These are phyloP conservation scores for Gambusia affinis DNA, from an alignment of 2,113 vertebrate species.

Conservation along the genomic window DNA sequence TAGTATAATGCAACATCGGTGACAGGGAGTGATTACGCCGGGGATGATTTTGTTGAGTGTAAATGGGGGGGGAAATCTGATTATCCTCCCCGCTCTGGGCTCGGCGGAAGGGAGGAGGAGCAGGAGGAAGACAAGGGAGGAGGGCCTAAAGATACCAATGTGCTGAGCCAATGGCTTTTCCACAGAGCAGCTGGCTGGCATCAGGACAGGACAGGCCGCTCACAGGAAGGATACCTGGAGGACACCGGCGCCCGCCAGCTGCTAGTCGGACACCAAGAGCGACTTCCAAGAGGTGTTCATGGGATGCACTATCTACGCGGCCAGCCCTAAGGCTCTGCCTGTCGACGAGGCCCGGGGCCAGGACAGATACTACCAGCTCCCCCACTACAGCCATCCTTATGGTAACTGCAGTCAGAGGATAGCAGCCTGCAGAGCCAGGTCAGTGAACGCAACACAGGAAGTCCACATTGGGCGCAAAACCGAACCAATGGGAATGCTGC, in stretches of 20 bases:
- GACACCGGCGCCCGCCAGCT: constrained; percentile 41
- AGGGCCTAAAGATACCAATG: constrained; percentile 63
- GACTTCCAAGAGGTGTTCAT: constrained; percentile 74
- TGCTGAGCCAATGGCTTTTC: constrained; percentile 78
- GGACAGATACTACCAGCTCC: constrained; percentile 65
- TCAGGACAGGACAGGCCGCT: constrained; percentile 64
- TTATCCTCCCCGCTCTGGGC: constrained; percentile 66
- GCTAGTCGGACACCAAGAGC: constrained; percentile 48
- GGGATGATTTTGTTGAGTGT: constrained; percentile 77
- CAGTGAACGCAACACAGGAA: constrained; percentile 44
- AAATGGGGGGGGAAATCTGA: constrained; percentile 78
- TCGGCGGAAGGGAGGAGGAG: constrained; percentile 43
- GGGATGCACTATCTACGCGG: constrained; percentile 81
- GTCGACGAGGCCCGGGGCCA: constrained; percentile 72
- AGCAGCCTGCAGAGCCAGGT: constrained; percentile 73
- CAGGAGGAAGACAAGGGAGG: constrained; percentile 32
- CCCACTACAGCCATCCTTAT: constrained; percentile 61
- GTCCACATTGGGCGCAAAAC: neutral
- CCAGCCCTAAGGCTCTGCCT: constrained; percentile 79
- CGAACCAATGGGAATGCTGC: too few species aligned
- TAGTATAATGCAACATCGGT: constrained; percentile 64
- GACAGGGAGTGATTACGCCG: constrained; percentile 62
- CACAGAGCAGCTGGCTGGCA: constrained; percentile 69
- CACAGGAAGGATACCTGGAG: constrained; percentile 58
- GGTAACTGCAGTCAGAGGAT: constrained; percentile 75